Evolutionary conservation across 2,888 invertebrate species (phyloP).

Genomic region (Spilosoma lubricipeda): DNA sequence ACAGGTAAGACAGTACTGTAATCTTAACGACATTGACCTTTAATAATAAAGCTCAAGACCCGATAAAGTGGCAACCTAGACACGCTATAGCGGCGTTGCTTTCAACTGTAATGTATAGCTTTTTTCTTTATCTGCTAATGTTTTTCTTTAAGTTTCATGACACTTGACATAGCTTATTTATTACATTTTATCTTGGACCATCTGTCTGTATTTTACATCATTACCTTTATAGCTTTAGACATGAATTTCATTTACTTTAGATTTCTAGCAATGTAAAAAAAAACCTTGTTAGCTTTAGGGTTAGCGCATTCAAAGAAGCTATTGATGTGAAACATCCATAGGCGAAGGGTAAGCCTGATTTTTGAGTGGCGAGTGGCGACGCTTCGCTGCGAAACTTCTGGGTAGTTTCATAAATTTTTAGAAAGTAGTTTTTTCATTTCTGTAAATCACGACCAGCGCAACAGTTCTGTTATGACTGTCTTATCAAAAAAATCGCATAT

Average conservation of each 20-base stretch:
- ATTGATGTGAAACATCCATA: too few species aligned
- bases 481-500: too few species aligned
- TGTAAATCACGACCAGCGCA: too few species aligned
- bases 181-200: slow-evolving; percentile 5
- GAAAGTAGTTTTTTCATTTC: too few species aligned
- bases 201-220: not conserved
- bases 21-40: slow-evolving; percentile 58
- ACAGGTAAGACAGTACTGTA: slow-evolving; percentile 41
- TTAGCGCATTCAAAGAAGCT: too few species aligned
- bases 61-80: slow-evolving; percentile 17
- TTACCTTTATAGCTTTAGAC: not conserved
- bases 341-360: too few species aligned
- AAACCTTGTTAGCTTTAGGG: not conserved
- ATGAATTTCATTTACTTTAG: not conserved
- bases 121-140: slow-evolving; percentile 2
- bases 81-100: slow-evolving; percentile 36
- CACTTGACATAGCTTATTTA: slow-evolving; percentile 6
- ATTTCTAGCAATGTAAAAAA: not conserved
- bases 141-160: slow-evolving; percentile 8
- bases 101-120: slow-evolving; percentile 11
- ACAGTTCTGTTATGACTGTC: too few species aligned
- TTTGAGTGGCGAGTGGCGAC: too few species aligned
- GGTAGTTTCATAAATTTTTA: too few species aligned
- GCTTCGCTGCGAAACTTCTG: too few species aligned
- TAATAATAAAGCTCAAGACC: slow-evolving; percentile 42